A percentile compares a stretch with the other conserved stretches of the same genome.
Evolutionary conservation across 2,113 vertebrate species (phyloP).

Genomic region (Hyperoodon ampullatus): DNA sequence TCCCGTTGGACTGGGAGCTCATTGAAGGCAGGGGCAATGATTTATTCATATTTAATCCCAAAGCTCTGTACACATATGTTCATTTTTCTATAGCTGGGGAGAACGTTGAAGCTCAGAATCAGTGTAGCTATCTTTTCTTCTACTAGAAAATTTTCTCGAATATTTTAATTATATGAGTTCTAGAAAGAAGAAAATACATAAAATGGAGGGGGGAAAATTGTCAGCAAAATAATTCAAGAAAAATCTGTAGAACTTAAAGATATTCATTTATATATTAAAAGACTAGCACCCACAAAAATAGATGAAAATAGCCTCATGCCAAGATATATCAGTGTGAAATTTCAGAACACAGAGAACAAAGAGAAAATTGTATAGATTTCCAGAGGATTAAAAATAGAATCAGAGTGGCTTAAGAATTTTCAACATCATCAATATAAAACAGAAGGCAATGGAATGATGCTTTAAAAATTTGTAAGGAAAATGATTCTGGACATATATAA

Average conservation of each 20-base stretch:
- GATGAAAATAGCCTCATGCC: background rate
- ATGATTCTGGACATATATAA: background rate
- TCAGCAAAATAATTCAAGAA: background rate
- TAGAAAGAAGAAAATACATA: background rate
- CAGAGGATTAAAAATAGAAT: slow-evolving; percentile 7
- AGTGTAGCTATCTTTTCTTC: background rate
- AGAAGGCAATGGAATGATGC: background rate
- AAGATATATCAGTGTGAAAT: background rate
- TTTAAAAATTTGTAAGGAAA: slow-evolving; percentile 29
- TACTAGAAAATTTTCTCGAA: background rate
- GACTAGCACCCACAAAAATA: background rate
- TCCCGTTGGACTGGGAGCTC: background rate
- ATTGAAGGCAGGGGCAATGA: background rate
- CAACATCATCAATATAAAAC: background rate
- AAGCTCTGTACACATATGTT: background rate
- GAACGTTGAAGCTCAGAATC: background rate
- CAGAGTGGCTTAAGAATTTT: slow-evolving; percentile 13
- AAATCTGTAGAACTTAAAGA: background rate
- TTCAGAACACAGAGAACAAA: background rate
- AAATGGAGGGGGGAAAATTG: background rate
- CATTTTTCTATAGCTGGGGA: background rate
- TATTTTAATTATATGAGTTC: background rate
- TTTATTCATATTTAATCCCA: background rate
- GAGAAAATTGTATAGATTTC: background rate
- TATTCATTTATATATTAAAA: slow-evolving; percentile 18